Conservation (phyloP, 2,888 invertebrate genomes). For the Brachynemurus nebulosus region DNA sequence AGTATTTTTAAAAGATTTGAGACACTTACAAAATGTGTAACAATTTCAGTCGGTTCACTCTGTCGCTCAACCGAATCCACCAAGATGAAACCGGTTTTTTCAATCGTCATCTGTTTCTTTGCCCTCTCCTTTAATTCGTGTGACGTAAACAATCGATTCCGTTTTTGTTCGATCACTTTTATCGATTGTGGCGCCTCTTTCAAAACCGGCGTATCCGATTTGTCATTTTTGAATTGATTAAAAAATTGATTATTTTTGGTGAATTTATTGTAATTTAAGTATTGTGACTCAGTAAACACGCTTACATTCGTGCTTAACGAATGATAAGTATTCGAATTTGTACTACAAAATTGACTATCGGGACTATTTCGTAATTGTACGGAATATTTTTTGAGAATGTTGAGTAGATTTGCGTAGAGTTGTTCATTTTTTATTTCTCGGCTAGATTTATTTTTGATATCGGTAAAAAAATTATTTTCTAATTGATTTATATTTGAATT, state of each 20-base stretch:
- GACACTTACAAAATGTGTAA: slow-evolving; percentile 33
- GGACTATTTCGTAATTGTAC: no score
- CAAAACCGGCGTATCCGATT: no score
- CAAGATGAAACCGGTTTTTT: slow-evolving; percentile 49
- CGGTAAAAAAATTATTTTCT: slow-evolving; percentile 7
- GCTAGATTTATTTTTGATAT: slow-evolving; percentile 2
- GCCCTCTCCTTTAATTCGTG: slow-evolving; percentile 40
- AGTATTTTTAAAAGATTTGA: neutral
- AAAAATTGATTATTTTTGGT: no score
- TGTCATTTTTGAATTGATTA: no score
- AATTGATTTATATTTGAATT: slow-evolving; percentile 3
- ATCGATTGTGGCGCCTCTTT: no score
- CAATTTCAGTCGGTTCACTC: slow-evolving; percentile 27
- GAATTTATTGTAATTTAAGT: no score
- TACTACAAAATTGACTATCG: no score
- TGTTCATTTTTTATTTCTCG: slow-evolving; percentile 22
- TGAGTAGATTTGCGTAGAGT: neutral
- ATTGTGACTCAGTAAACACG: no score
- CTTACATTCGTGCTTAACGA: no score
- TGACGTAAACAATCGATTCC: slow-evolving; percentile 38
- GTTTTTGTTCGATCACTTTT: no score
- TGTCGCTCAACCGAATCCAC: slow-evolving; percentile 48
- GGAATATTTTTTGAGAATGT: no score
- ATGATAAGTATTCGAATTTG: no score
- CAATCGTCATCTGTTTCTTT: slow-evolving; percentile 51